phyloP scores from a whole-genome alignment of 2,888 invertebrate species.

The Sarcophaga caerulescens region DNA sequence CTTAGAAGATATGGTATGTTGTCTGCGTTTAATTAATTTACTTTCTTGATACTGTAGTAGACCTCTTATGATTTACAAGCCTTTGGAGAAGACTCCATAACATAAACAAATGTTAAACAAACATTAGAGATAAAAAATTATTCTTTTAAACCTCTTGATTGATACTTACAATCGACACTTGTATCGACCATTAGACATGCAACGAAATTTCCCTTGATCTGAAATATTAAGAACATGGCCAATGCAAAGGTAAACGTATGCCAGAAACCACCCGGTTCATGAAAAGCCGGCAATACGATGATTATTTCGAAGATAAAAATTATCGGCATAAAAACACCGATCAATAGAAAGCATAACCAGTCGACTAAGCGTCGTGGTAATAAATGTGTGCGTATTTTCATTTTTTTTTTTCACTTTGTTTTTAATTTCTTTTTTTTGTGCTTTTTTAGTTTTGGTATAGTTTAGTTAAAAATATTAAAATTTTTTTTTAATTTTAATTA shows the following conservation, averaged over 20 bases:
- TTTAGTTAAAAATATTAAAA: conserved; percentile 15
- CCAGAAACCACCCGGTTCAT: conserved; percentile 82
- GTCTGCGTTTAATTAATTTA: no score
- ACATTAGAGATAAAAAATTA: not conserved
- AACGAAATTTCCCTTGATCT: conserved; percentile 89
- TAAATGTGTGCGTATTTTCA: conserved; percentile 73
- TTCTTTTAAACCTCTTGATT: not conserved
- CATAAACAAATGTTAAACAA: not conserved
- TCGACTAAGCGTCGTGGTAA: conserved; percentile 75
- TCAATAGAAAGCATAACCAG: conserved; percentile 72
- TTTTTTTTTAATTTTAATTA: not conserved
- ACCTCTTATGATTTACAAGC: no score
- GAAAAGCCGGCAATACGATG: conserved; percentile 87
- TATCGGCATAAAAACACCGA: conserved; percentile 73
- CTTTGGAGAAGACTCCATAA: no score
- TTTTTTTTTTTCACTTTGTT: conserved; percentile 58
- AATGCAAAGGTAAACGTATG: conserved; percentile 84
- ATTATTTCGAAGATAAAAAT: conserved; percentile 82
- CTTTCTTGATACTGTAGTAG: no score
- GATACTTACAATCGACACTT: conserved; percentile 84
- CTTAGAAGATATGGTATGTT: no score
- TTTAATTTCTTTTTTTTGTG: not conserved
- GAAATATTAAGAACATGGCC: conserved; percentile 87
- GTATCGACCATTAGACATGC: conserved; percentile 89
- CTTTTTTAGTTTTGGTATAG: not conserved